Base-by-base conservation (phyloP, 2,797 vertebrate species). In the Sciurus carolinensis region DNA sequence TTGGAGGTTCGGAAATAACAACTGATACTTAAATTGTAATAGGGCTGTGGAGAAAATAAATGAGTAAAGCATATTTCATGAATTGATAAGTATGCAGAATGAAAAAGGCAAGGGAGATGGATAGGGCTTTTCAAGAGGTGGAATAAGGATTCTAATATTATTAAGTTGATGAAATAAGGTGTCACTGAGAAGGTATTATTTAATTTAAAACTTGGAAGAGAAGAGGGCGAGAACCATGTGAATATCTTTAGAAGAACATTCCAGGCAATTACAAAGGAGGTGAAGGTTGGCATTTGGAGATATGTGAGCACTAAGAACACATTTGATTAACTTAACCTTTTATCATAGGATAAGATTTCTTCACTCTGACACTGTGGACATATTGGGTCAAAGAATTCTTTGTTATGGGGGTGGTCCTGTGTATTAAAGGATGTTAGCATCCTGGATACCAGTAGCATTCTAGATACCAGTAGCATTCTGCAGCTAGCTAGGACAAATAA, bases 161-260 rank as follows among this genome's bases (percentile, higher is more conserved):
- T 47, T 93, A 89, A 91, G 17, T 33, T 64, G 12, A 36, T 89
- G 39, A 57, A 89, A 82, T 26, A 73, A 64, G 52, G 3, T 66
- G 28, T 91, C 64, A 85, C 62, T 64, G 59, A 86, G 47, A 77
- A 90, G 18, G 39, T 87, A 15, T 84, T 64, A 44, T 83, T 77
- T 84, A n/a, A 91, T 79, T 92, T 79, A 90, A 87, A 84, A 82
- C 33, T 59, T 92, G 22, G 89, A 91, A 83, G 52, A 57, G 62
- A 44, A 82, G 30, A 96, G 7, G 72, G 39, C 20, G 20, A 64
- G 5, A 76, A 66, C 54, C 62, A 94, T 17, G 8, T 44, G 22
- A 59, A 1, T 84, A 62, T 66, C 20, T 86, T 87, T 76, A 91
- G 47, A 95, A 84, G 30, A 84, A 7, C 14, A 81, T 72, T 81